Evolutionary conservation across 2,113 vertebrate genomes (phyloP).

Genomic region (Bombycilla garrulus): DNA sequence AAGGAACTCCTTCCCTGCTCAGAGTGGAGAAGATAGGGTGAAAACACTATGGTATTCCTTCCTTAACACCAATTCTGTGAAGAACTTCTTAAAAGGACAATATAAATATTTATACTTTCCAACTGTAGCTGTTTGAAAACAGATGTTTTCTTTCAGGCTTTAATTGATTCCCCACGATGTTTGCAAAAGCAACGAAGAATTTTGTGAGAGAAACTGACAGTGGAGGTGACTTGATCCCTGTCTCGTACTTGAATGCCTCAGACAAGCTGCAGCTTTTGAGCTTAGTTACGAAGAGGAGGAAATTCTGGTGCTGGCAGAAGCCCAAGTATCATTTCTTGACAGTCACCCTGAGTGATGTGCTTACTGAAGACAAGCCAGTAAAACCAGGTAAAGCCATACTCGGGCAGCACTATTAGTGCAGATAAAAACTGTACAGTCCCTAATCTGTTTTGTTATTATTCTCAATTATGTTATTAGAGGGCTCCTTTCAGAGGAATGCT

Average conservation of each 20-base stretch:
- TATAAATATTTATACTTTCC: neutral
- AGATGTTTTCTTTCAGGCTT: neutral
- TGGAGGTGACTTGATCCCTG: slow-evolving; percentile 82
- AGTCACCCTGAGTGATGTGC: slow-evolving; percentile 82
- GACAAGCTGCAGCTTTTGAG: slow-evolving; percentile 78
- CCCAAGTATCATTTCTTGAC: slow-evolving; percentile 85
- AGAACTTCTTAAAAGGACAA: neutral
- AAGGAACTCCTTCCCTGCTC: neutral
- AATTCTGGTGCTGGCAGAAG: slow-evolving; percentile 89
- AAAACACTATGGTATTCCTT: neutral
- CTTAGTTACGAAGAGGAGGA: slow-evolving; percentile 85
- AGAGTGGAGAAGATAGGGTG: neutral
- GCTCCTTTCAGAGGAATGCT: neutral
- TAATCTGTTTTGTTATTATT: neutral
- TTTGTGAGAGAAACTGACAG: slow-evolving; percentile 86
- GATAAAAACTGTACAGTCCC: neutral
- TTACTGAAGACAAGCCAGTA: slow-evolving; percentile 75
- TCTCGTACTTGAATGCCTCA: slow-evolving; percentile 83
- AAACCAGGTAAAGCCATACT: slow-evolving; percentile 79
- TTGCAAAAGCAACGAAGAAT: slow-evolving; percentile 88
- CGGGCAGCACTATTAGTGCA: neutral
- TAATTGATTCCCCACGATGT: slow-evolving; percentile 77
- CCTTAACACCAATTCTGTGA: neutral
- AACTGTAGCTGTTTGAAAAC: neutral
- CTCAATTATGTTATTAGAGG: neutral